Percentiles rank a stretch among this genome's conserved stretches.
Evolutionary conservation across 2,797 vertebrate species (phyloP).

Genomic region (Chelidonichthys spinosus): DNA sequence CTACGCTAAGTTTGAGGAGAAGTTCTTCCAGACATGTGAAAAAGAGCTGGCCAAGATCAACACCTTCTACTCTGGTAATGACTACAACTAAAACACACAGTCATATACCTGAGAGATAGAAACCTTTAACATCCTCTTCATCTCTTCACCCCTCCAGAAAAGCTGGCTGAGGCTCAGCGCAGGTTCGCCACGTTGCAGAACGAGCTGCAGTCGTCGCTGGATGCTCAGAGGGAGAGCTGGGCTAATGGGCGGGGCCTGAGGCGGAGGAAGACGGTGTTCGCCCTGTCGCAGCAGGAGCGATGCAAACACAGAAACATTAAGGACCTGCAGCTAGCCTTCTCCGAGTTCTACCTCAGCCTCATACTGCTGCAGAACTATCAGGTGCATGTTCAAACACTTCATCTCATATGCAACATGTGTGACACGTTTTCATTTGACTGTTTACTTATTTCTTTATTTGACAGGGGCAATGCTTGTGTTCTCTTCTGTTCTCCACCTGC

Average conservation of each 20-base stretch:
- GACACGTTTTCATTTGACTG: no score
- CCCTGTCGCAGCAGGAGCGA: constrained; percentile 95
- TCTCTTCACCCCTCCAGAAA: constrained; percentile 83
- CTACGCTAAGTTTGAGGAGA: constrained; percentile 98
- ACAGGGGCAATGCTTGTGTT: no score
- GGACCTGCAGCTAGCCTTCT: constrained; percentile 99
- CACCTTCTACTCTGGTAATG: constrained; percentile 97
- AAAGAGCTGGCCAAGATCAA: constrained; percentile 99
- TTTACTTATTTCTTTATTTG: no score
- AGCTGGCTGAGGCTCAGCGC: constrained; percentile 96
- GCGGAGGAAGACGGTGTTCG: constrained; percentile 93
- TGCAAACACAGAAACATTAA: constrained; percentile 97
- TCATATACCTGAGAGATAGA: not conserved
- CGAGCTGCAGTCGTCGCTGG: constrained; percentile 96
- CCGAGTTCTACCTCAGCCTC: constrained; percentile 99
- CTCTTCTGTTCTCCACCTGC: no score
- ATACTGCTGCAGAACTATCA: constrained; percentile 97
- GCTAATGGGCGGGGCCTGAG: constrained; percentile 85
- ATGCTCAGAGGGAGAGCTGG: constrained; percentile 93
- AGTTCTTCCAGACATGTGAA: constrained; percentile 97
- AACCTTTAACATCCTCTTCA: not conserved
- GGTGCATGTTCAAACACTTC: constrained; percentile 83
- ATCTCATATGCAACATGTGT: not conserved
- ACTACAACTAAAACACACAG: not conserved
- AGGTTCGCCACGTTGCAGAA: constrained; percentile 96